A percentile compares a stretch with the other conserved stretches of the same genome.
phyloP scores from a whole-genome alignment of 2,888 invertebrate genomes.

The Galerucella calmariensis region DNA sequence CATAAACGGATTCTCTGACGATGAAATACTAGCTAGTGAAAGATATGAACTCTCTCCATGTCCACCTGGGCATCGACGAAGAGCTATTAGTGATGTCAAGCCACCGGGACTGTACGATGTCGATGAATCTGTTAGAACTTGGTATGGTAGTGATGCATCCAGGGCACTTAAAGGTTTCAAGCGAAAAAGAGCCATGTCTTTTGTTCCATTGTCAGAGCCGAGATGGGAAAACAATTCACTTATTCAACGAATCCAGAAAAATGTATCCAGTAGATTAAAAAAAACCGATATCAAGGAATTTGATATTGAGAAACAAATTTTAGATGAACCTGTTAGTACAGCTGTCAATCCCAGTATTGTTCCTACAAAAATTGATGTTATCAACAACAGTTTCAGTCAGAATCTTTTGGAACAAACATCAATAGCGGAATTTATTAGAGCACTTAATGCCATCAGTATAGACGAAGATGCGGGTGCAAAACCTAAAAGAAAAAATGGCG shows the following conservation, averaged over 20 bases:
- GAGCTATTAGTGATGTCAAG: conserved; percentile 73
- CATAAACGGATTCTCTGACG: conserved; percentile 78
- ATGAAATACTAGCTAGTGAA: conserved; percentile 79
- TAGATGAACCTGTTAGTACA: conserved; percentile 44
- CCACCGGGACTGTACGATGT: conserved; percentile 57
- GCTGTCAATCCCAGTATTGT: conserved; percentile 66
- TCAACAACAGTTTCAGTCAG: conserved; percentile 61
- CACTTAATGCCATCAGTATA: conserved; percentile 74
- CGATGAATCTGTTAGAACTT: conserved; percentile 69
- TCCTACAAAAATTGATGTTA: conserved; percentile 44
- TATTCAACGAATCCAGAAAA: conserved; percentile 42
- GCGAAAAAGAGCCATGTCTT: conserved; percentile 46
- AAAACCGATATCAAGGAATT: conserved; percentile 40
- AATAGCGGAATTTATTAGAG: conserved; percentile 83
- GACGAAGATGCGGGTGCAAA: conserved; percentile 51
- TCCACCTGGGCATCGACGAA: conserved; percentile 62
- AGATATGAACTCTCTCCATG: conserved; percentile 53
- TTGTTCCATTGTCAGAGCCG: conserved; percentile 23
- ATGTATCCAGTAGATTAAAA: conserved; percentile 42
- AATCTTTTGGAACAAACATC: conserved; percentile 83
- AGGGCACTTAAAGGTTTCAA: conserved; percentile 69
- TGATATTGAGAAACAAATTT: conserved; percentile 56
- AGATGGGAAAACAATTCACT: conserved; percentile 30
- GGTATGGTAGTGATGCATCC: conserved; percentile 75
- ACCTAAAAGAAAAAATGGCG: conserved; percentile 69